phyloP scores from a whole-genome alignment of 2,113 vertebrate genomes.

The Rallus limicola region DNA sequence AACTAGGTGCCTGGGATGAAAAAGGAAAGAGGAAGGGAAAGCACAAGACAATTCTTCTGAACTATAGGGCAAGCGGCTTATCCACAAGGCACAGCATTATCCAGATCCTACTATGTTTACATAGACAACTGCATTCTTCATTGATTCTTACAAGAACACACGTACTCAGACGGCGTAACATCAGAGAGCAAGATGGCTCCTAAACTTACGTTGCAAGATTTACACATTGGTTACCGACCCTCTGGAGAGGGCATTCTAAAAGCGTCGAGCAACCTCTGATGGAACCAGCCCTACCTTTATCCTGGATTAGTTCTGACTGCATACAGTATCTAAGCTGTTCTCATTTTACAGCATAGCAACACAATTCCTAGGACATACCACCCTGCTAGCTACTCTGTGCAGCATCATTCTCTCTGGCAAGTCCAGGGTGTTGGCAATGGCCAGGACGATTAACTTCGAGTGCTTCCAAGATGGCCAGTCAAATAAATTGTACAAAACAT shows the following conservation, averaged over 20 bases:
- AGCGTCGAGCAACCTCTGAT: not conserved
- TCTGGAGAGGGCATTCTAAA: not conserved
- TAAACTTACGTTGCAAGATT: not conserved
- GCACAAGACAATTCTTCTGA: not conserved
- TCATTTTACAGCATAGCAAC: not conserved
- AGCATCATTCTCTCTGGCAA: conserved; percentile 97
- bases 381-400: conserved; percentile 91
- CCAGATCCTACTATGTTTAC: not conserved
- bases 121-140: not conserved
- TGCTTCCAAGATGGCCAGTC: conserved; percentile 92
- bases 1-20: not conserved
- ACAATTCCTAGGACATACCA: conserved; percentile 78
- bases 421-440: conserved; percentile 86
- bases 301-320: not conserved
- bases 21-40: not conserved
- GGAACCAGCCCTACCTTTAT: not conserved
- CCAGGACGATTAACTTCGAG: conserved; percentile 89
- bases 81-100: not conserved
- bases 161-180: not conserved
- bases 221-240: not conserved
- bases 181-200: not conserved
- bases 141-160: not conserved
- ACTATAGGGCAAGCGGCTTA: not conserved
- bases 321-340: not conserved
- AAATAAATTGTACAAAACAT: conserved; percentile 95